A percentile compares a stretch with the other conserved stretches of the same genome.
Evolutionary conservation across 2,797 vertebrate genomes (phyloP).

Genomic region (Argentina silus): DNA sequence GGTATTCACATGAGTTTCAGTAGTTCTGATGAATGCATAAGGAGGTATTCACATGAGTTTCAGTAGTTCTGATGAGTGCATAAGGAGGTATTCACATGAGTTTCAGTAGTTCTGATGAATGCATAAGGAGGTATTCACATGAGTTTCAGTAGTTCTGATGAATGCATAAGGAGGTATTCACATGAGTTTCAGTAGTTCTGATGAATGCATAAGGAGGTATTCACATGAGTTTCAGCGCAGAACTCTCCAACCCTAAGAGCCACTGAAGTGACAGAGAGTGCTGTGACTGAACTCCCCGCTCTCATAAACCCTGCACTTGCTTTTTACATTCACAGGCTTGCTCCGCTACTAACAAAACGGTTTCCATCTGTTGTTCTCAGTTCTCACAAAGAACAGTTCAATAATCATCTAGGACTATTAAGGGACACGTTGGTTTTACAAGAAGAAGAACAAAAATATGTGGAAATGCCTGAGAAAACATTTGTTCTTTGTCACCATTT

Average conservation of each 20-base stretch:
- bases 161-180: slow-evolving; percentile 55
- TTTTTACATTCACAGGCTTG: slow-evolving; percentile 1
- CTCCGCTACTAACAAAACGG: not conserved
- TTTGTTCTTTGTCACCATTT: not conserved
- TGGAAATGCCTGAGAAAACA: slow-evolving; percentile 5
- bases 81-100: slow-evolving; percentile 50
- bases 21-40: slow-evolving; percentile 51
- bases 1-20: slow-evolving; percentile 45
- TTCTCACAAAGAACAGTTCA: not conserved
- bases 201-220: slow-evolving; percentile 55
- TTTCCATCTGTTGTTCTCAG: not conserved
- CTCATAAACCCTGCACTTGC: not conserved
- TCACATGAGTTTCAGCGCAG: slow-evolving; percentile 42
- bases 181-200: slow-evolving; percentile 34
- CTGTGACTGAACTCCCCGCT: slow-evolving; percentile 35
- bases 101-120: slow-evolving; percentile 47
- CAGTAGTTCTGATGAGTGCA: slow-evolving; percentile 49
- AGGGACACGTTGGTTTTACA: not conserved
- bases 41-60: slow-evolving; percentile 48
- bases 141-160: slow-evolving; percentile 43
- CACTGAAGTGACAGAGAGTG: slow-evolving; percentile 28
- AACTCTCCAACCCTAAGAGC: slow-evolving; percentile 44
- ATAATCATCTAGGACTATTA: not conserved
- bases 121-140: slow-evolving; percentile 51
- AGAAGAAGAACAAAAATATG: not conserved